phyloP scores from a whole-genome alignment of 2,113 vertebrate genomes.

The Caranx melampygus region DNA sequence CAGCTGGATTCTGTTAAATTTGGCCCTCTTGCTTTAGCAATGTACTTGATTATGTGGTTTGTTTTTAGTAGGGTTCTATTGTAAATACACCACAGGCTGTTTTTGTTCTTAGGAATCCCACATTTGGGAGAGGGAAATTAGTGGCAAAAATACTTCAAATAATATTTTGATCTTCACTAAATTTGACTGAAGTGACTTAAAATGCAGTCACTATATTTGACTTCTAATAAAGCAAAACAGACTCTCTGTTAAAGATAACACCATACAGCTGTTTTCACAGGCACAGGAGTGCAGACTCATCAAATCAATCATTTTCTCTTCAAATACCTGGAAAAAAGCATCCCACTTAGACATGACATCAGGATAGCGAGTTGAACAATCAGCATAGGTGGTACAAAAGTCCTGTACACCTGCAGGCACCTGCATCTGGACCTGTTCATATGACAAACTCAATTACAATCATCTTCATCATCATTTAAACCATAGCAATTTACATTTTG shows the following conservation, averaged over 20 bases:
- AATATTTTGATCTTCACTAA: too few species aligned
- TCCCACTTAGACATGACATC: constrained; percentile 79
- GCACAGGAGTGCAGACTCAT: too few species aligned
- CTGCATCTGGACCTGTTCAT: constrained; percentile 68
- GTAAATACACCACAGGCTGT: too few species aligned
- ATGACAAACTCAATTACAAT: background rate
- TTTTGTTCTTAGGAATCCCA: too few species aligned
- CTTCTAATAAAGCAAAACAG: background rate
- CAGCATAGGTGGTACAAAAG: constrained; percentile 69
- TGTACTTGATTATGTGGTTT: too few species aligned
- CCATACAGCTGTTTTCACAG: too few species aligned
- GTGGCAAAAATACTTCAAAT: background rate
- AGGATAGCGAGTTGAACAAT: constrained; percentile 63
- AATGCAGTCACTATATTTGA: background rate
- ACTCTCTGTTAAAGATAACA: background rate
- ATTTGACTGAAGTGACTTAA: background rate
- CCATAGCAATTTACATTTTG: background rate
- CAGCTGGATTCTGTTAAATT: too few species aligned
- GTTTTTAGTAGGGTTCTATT: too few species aligned
- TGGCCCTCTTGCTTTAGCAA: too few species aligned
- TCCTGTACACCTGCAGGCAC: constrained; percentile 56
- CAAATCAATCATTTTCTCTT: too few species aligned
- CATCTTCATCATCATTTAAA: background rate
- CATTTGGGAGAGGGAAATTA: background rate
- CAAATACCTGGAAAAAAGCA: constrained; percentile 72